These are phyloP conservation scores for Troilus luridus DNA, from an alignment of 2,888 invertebrate genomes.

Conservation along the genomic window DNA sequence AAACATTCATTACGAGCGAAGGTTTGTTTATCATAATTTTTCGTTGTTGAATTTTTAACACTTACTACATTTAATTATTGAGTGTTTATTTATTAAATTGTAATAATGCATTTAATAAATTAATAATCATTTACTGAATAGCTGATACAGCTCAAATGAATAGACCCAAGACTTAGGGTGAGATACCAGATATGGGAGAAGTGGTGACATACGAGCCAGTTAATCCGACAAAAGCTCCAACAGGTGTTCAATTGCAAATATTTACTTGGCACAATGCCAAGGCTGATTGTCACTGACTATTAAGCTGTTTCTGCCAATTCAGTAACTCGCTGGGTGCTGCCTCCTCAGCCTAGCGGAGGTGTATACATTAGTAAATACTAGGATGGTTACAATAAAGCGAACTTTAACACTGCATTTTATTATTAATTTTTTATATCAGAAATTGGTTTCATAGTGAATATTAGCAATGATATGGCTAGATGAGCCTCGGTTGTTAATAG, in stretches of 20 bases:
- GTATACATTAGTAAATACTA: not conserved
- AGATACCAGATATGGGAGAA: not conserved
- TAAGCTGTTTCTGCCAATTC: not conserved
- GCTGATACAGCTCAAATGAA: not conserved
- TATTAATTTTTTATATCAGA: too few relatives aligned
- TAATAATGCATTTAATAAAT: not conserved
- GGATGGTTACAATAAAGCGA: not conserved
- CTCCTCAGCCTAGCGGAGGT: not conserved
- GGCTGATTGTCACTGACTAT: constrained; percentile 12
- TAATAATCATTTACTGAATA: not conserved
- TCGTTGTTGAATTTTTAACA: not conserved
- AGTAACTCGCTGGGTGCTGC: not conserved
- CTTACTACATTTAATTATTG: not conserved
- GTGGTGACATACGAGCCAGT: not conserved
- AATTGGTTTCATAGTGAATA: too few relatives aligned
- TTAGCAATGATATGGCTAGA: too few relatives aligned
- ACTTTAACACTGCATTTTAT: not conserved
- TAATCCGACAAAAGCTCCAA: not conserved
- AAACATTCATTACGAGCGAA: not conserved
- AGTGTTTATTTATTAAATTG: not conserved
- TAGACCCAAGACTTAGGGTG: not conserved
- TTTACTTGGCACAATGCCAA: constrained; percentile 11
- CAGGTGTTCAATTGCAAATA: constrained; percentile 47
- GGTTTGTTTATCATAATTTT: not conserved
- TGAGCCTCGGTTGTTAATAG: too few relatives aligned